These are phyloP conservation scores for Geophilus truncorum DNA, from an alignment of 2,888 invertebrate species.

Conservation along the genomic window DNA sequence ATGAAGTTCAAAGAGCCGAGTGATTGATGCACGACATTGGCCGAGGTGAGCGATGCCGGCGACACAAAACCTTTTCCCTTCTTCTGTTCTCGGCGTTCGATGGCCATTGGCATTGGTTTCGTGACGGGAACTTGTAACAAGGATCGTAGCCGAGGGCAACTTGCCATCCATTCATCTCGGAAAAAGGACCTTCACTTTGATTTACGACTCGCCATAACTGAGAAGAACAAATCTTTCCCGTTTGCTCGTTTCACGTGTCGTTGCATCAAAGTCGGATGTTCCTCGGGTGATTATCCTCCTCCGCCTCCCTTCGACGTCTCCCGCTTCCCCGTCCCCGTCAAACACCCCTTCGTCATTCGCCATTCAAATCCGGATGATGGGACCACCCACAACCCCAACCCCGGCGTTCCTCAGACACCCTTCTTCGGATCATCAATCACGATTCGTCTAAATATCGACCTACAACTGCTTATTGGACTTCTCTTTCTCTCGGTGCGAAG, in stretches of 20 bases:
- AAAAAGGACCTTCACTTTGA: neutral
- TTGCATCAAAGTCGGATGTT: slow-evolving; percentile 10
- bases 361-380: neutral
- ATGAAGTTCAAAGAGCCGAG: neutral
- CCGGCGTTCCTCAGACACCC: neutral
- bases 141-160: neutral
- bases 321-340: neutral
- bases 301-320: neutral
- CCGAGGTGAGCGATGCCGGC: too few species aligned
- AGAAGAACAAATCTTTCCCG: neutral
- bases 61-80: too few species aligned
- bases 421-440: too few species aligned
- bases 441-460: too few species aligned
- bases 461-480: too few species aligned
- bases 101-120: neutral
- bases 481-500: too few species aligned
- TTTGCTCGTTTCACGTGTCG: slow-evolving; percentile 15
- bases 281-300: slow-evolving; percentile 8
- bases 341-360: too few species aligned
- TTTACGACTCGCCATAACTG: neutral
- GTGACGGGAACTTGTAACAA: neutral
- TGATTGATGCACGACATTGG: neutral
- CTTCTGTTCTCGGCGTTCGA: neutral
- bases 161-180: neutral
- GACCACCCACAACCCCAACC: neutral